A percentile compares a stretch with the other conserved stretches of the same genome.
Evolutionary conservation across 1,140 invertebrate species (phyloP).

Genomic region (Melipona quadrifasciata): DNA sequence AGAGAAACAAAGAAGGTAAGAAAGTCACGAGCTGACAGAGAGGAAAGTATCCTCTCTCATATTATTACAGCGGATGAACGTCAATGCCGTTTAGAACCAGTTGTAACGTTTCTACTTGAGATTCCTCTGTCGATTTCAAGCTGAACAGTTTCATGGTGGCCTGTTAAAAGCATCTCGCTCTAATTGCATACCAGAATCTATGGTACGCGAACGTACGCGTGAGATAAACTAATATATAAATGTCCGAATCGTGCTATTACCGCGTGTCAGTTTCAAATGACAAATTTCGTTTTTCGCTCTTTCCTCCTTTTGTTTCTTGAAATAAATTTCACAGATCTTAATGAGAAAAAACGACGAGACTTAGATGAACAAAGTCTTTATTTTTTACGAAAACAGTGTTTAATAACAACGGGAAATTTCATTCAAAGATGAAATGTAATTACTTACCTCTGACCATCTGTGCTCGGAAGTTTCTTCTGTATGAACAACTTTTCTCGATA

Average conservation of each 20-base stretch:
- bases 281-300: not conserved
- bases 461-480: conserved; percentile 2
- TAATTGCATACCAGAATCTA: conserved; percentile 25
- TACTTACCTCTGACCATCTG: conserved; percentile 67
- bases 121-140: conserved; percentile 27
- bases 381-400: not conserved
- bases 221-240: not conserved
- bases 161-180: not conserved
- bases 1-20: conserved; percentile 28
- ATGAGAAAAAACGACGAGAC: not conserved
- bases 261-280: not conserved
- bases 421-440: not conserved
- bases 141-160: conserved; percentile 19
- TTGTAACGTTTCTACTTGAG: conserved; percentile 51
- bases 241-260: not conserved
- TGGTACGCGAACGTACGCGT: not conserved
- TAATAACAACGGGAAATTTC: not conserved
- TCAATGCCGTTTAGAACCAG: conserved; percentile 46
- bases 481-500: not conserved
- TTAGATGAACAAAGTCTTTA: not conserved
- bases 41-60: conserved; percentile 18
- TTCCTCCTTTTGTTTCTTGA: not conserved
- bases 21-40: conserved; percentile 13
- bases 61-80: conserved; percentile 34
- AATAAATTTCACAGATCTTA: not conserved